A percentile compares a stretch with the other conserved stretches of the same genome.
phyloP scores from a whole-genome alignment of 2,797 vertebrate species.

The Crenichthys baileyi region DNA sequence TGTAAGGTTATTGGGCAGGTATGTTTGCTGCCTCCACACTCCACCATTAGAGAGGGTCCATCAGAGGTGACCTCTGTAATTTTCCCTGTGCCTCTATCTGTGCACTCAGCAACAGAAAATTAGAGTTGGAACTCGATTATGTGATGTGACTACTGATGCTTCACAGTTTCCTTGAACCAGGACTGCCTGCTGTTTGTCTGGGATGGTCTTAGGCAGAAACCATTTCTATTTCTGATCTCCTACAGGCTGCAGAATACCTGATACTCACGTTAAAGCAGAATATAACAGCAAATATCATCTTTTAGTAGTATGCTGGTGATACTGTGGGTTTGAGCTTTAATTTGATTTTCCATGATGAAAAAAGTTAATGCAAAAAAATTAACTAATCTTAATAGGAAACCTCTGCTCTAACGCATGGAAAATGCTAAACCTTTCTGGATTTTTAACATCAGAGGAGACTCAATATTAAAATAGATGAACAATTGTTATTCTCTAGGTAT shows the following conservation, averaged over 20 bases:
- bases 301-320: not conserved
- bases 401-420: not conserved
- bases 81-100: conserved; percentile 57
- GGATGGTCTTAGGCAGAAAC: conserved; percentile 33
- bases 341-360: not conserved
- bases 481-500: not conserved
- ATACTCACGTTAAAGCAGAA: not conserved
- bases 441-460: not conserved
- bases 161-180: conserved; percentile 48
- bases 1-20: conserved; percentile 28
- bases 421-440: not conserved
- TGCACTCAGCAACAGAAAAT: conserved; percentile 71
- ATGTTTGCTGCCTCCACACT: conserved; percentile 53
- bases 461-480: not conserved
- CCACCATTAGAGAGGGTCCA: conserved; percentile 66
- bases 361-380: not conserved
- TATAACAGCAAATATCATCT: not conserved
- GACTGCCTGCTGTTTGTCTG: conserved; percentile 48
- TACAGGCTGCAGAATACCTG: not conserved
- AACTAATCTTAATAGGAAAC: not conserved
- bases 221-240: conserved; percentile 27
- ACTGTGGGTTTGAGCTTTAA: not conserved
- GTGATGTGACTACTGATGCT: conserved; percentile 79
- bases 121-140: conserved; percentile 76
- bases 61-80: conserved; percentile 74